These are phyloP conservation scores for Tiliqua scincoides DNA, from an alignment of 2,113 vertebrate genomes.

Conservation along the genomic window DNA sequence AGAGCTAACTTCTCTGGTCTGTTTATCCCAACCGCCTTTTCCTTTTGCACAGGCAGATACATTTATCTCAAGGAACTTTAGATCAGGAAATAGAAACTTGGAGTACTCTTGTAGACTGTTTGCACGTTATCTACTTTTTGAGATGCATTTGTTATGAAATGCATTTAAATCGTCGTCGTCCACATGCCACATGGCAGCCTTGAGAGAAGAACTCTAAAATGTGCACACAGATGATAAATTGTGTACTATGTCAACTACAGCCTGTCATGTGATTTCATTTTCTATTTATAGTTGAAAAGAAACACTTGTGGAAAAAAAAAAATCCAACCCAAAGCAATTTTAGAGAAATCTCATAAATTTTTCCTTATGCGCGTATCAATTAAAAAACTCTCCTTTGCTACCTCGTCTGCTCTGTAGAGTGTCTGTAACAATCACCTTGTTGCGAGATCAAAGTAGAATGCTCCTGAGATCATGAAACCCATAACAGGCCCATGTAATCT, in stretches of 20 bases:
- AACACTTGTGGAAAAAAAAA: conserved; percentile 54
- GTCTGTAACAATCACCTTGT: conserved; percentile 58
- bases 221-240: conserved; percentile 68
- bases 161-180: conserved; percentile 49
- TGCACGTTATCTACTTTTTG: conserved; percentile 46
- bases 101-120: conserved; percentile 54
- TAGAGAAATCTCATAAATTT: conserved; percentile 67
- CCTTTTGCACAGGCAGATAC: conserved; percentile 39
- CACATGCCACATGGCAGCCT: conserved; percentile 59
- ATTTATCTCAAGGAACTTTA: conserved; percentile 47
- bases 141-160: conserved; percentile 57
- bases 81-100: conserved; percentile 44
- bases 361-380: conserved; percentile 59
- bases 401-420: conserved; percentile 61
- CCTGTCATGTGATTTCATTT: conserved; percentile 63
- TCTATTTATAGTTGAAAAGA: conserved; percentile 75
- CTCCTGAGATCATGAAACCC: conserved; percentile 47
- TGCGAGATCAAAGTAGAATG: conserved; percentile 71
- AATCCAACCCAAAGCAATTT: conserved; percentile 70
- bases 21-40: conserved; percentile 33
- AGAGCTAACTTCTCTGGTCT: conserved; percentile 29
- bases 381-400: conserved; percentile 62
- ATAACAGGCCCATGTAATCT: conserved; percentile 49
- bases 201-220: conserved; percentile 63
- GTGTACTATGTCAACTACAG: conserved; percentile 63